Percentiles rank a stretch among this genome's conserved stretches.
These are phyloP conservation scores for Himalopsyche tibetana DNA, from an alignment of 2,888 invertebrate genomes.

Conservation along the genomic window DNA sequence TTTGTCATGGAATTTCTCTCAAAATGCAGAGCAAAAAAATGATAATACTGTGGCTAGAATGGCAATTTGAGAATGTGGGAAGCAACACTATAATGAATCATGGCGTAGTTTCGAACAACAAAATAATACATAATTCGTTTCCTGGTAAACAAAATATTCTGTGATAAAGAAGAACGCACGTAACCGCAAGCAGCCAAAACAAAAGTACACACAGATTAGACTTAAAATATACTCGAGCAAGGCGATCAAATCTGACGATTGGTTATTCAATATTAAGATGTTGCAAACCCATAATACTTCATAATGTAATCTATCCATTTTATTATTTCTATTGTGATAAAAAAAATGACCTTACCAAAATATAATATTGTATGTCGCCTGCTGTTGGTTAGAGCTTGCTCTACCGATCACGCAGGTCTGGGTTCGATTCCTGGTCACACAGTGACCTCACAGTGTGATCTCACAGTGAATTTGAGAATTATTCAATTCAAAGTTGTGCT, in stretches of 20 bases:
- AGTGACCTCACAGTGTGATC: too few species aligned
- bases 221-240: not conserved
- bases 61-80: constrained; percentile 17
- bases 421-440: too few species aligned
- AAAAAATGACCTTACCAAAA: too few species aligned
- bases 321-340: too few species aligned
- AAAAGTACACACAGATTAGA: not conserved
- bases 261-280: not conserved
- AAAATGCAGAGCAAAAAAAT: constrained; percentile 7
- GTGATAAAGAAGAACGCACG: not conserved
- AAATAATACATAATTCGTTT: constrained; percentile 18
- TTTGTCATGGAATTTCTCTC: constrained; percentile 24
- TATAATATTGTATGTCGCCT: too few species aligned
- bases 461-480: too few species aligned
- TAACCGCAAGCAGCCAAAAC: constrained; percentile 5
- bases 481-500: too few species aligned
- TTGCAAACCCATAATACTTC: too few species aligned
- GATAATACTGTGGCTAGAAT: not conserved
- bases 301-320: too few species aligned
- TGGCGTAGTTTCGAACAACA: not conserved
- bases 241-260: not conserved
- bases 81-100: not conserved
- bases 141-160: constrained; percentile 33
- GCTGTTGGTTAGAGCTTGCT: too few species aligned
- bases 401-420: too few species aligned